Conservation (phyloP, 2,888 invertebrate genomes). For the Polia nebulosa region DNA sequence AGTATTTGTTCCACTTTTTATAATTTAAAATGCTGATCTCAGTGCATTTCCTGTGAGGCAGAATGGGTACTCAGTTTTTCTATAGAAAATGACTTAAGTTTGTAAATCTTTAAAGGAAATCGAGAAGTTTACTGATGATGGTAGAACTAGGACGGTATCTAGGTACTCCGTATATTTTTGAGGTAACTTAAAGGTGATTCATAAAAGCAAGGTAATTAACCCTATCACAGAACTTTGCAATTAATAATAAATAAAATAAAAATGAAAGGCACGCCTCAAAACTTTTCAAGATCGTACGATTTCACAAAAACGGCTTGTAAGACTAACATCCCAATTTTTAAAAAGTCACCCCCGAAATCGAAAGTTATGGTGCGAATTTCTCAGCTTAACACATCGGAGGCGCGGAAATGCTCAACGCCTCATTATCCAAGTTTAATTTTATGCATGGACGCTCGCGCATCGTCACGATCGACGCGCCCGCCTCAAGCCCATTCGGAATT, state of each 20-base stretch:
- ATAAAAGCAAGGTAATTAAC: too few relatives aligned
- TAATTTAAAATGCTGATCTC: background rate
- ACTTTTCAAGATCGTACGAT: background rate
- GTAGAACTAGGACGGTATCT: too few relatives aligned
- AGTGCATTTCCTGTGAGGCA: too few relatives aligned
- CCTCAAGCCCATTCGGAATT: constrained; percentile 73
- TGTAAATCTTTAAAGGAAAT: too few relatives aligned
- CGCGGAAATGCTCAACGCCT: constrained; percentile 78
- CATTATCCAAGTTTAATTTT: constrained; percentile 90
- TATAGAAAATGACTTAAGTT: too few relatives aligned
- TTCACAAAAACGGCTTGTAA: background rate
- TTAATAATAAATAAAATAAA: background rate
- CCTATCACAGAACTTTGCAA: too few relatives aligned
- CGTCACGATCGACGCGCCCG: constrained; percentile 74
- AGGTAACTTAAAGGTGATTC: too few relatives aligned
- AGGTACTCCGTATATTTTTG: too few relatives aligned
- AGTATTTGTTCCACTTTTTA: too few relatives aligned
- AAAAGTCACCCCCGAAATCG: constrained; percentile 44
- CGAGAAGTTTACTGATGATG: too few relatives aligned
- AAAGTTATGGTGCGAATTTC: constrained; percentile 79
- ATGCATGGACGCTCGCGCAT: constrained; percentile 87
- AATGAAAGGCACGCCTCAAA: background rate
- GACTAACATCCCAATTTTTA: constrained; percentile 45
- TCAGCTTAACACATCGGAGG: constrained; percentile 81
- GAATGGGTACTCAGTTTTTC: too few relatives aligned